phyloP scores from a whole-genome alignment of 92 coral and sea anemone genomes.

The Phenganax subtilis region DNA sequence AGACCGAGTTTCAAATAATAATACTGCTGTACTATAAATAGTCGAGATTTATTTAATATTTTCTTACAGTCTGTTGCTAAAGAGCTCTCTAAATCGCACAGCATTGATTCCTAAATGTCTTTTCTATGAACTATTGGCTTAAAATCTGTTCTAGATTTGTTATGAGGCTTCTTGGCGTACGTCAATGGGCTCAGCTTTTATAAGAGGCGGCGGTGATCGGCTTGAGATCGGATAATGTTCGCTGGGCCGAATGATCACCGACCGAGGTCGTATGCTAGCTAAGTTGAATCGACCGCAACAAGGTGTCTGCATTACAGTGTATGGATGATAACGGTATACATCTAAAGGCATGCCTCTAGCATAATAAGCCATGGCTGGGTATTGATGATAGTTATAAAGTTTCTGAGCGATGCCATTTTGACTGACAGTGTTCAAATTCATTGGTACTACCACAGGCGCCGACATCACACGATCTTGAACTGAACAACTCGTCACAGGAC shows the following conservation, averaged over 20 bases:
- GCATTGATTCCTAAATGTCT: neutral
- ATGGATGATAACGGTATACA: constrained; percentile 21
- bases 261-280: constrained; percentile 32
- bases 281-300: constrained; percentile 35
- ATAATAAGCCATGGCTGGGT: constrained; percentile 15
- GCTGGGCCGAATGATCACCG: constrained; percentile 33
- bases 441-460: constrained; percentile 4
- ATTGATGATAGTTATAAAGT: constrained; percentile 33
- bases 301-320: constrained; percentile 32
- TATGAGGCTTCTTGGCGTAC: constrained; percentile 10
- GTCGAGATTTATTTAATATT: no score
- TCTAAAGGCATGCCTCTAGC: constrained; percentile 26
- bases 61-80: no score
- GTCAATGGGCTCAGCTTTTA: constrained; percentile 32
- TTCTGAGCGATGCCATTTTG: constrained; percentile 11
- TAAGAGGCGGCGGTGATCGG: constrained; percentile 33
- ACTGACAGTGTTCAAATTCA: neutral
- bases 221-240: constrained; percentile 22
- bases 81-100: neutral
- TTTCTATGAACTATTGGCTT: neutral
- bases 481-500: constrained; percentile 11
- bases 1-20: no score
- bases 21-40: no score
- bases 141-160: neutral
- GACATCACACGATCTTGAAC: constrained; percentile 6